Base-by-base conservation (phyloP, 2,797 vertebrate genomes). In the Australoheros facetus region DNA sequence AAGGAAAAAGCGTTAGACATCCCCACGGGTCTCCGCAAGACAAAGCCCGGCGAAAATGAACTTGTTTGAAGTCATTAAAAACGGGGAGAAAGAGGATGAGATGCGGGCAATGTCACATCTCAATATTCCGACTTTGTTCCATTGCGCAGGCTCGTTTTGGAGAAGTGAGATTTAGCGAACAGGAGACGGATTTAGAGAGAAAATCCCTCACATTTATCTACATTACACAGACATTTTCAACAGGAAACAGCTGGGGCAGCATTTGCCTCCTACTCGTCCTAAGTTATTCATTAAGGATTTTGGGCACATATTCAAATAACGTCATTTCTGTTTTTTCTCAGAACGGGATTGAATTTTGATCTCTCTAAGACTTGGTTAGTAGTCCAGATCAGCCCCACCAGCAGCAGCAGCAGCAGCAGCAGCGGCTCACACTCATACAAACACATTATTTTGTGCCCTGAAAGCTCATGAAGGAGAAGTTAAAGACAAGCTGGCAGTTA, bases 161-260 rank as follows among this genome's bases (percentile, higher is more conserved):
- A 98, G 97, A 98, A 98, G 97, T 97, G 97, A 98, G 97, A 97
- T 98, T 98, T 97, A 97, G 97, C 97, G 97, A 97, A 97, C 97
- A 98, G 97, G 97, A 98, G 97, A 98, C 97, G 97, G 98, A 98
- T 98, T 99, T 98, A 98, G 96, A 97, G 97, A 98, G 98, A 99
- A 98, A 96, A 96, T 96, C 97, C 98, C 97, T 98, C 97, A 98
- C 98, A 99, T 99, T 98, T 98, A 98, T 98, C 98, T 98, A 98
- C 97, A 99, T 98, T 98, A 98, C 97, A 97, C 97, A 97, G 97
- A 97, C 97, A 97, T 97, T 97, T 97, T 98, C 97, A 97, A 99
- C 98, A 98, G 98, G 97, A 99, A 98, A 98, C 98, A 98, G 98
- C 98, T 98, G 98, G 97, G 96, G 95, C 97, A 97, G 96, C 96